Base-by-base conservation (phyloP, 2,113 vertebrate species). In the Tetraodon nigroviridis region DNA sequence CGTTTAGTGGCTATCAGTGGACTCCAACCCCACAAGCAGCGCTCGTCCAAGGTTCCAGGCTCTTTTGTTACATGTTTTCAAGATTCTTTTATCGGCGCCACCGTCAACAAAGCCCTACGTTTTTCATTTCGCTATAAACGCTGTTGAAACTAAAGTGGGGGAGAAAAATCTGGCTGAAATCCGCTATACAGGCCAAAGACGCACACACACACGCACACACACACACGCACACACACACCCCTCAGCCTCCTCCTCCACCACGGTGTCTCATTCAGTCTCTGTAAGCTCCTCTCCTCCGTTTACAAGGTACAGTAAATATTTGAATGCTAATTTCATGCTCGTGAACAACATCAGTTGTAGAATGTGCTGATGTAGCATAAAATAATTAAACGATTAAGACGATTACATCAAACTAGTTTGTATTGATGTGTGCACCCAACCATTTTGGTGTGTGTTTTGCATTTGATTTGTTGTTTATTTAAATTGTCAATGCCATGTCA, bases 341-440 rank as follows among this genome's bases (percentile, higher is more conserved):
- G 20, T 57, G 76, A 69, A 69, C 75, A 75, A 62, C 51, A n/a
- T 71, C 64, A 61, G 55, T 61, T 50, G 62, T 20, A 61, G 68
- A 48, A 61, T 64, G 68, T 84, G 75, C 84, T 85, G 80, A 86
- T 74, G 73, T 73, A 14, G 80, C 87, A 79, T 79, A 73, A 71
- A 75, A 75, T 77, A 78, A 84, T 87, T 75, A 84, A 87, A 82
- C 69, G 61, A 4, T 69, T 76, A 85, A 81, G 72, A 76, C 12
- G 76, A 84, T 86, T 82, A 80, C 71, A 73, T 78, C 67, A 75
- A 83, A 76, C 84, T 70, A 74, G 78, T 84, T 65, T 72, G 61
- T 78, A 82, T 84, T 74, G 83, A 87, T 69, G 84, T 59, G 71
- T 19, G 44, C 85, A 61, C 63, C 80, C 71, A 73, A 40, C 50